Evolutionary conservation across 2,113 vertebrate species (phyloP).

Genomic region (Thunnus maccoyii): DNA sequence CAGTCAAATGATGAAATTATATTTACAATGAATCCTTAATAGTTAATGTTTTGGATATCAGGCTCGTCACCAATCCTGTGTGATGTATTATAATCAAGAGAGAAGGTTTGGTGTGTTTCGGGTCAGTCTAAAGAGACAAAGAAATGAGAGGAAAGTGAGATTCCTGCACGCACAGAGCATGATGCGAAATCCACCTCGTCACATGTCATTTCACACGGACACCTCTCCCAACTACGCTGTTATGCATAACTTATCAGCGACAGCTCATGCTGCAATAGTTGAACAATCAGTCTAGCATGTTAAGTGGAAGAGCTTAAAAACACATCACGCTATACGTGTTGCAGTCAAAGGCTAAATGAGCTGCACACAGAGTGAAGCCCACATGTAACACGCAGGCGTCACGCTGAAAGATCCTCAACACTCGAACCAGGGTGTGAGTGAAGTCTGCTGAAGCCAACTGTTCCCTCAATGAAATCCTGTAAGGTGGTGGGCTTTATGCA

Average conservation of each 20-base stretch:
- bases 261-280: conserved; percentile 43
- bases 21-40: background rate
- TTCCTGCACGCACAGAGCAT: conserved; percentile 53
- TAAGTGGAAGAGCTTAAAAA: conserved; percentile 61
- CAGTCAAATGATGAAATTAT: background rate
- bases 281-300: conserved; percentile 69
- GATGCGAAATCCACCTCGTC: conserved; percentile 60
- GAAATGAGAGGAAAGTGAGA: conserved; percentile 12
- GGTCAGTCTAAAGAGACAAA: conserved; percentile 11
- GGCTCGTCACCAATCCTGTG: background rate
- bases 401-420: background rate
- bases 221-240: conserved; percentile 33
- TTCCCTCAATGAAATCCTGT: background rate
- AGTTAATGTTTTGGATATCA: conserved; percentile 9
- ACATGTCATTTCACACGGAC: conserved; percentile 62
- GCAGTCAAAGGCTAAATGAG: conserved; percentile 41
- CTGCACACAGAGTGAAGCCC: conserved; percentile 33
- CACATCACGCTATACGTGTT: conserved; percentile 68
- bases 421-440: background rate
- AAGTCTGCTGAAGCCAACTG: background rate
- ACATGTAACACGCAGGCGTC: conserved; percentile 26
- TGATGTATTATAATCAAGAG: conserved; percentile 3
- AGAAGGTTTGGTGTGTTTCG: conserved; percentile 23
- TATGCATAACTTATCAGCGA: conserved; percentile 73
- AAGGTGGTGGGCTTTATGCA: background rate